Percentiles rank a stretch among this genome's conserved stretches.
Conservation (phyloP, 92 coral and sea anemone genomes). For the Porites divaricata region DNA sequence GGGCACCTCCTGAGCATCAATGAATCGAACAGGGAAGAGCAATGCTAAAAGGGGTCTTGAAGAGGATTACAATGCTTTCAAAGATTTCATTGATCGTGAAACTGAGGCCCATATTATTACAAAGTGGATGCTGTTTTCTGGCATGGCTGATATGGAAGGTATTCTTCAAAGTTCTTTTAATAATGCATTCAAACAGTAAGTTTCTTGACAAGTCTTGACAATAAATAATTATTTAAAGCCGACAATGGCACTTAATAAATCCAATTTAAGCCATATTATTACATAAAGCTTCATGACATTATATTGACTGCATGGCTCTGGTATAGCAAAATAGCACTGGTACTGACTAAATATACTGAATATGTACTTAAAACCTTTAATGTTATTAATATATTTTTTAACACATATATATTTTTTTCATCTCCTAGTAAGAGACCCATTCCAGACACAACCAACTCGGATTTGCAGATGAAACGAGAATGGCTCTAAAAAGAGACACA, state of each 20-base stretch:
- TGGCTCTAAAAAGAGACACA: slow-evolving; percentile 45
- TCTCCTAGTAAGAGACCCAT: slow-evolving; percentile 34
- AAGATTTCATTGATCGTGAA: slow-evolving; percentile 32
- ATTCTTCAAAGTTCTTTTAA: slow-evolving; percentile 6
- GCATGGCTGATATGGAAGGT: slow-evolving; percentile 18
- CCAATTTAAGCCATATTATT: slow-evolving; percentile 1
- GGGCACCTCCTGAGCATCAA: slow-evolving; percentile 28
- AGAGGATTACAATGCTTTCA: slow-evolving; percentile 29
- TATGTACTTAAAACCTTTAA: neutral
- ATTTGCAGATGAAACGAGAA: slow-evolving; percentile 21
- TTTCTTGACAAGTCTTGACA: slow-evolving; percentile 10
- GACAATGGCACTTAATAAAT: neutral
- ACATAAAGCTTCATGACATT: slow-evolving; percentile 12
- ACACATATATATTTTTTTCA: neutral
- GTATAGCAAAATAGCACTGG: slow-evolving; percentile 8
- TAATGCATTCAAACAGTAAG: neutral
- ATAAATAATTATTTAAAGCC: slow-evolving; percentile 10
- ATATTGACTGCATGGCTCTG: slow-evolving; percentile 14
- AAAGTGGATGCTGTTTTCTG: slow-evolving; percentile 19
- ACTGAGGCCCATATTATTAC: slow-evolving; percentile 15
- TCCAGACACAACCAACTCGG: slow-evolving; percentile 32
- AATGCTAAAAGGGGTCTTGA: slow-evolving; percentile 30
- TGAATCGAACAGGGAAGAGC: slow-evolving; percentile 32
- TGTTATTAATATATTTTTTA: slow-evolving; percentile 8
- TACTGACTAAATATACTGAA: slow-evolving; percentile 9